A percentile compares a stretch with the other conserved stretches of the same genome.
phyloP scores from a whole-genome alignment of 2,113 vertebrate species.

The Prinia subflava region DNA sequence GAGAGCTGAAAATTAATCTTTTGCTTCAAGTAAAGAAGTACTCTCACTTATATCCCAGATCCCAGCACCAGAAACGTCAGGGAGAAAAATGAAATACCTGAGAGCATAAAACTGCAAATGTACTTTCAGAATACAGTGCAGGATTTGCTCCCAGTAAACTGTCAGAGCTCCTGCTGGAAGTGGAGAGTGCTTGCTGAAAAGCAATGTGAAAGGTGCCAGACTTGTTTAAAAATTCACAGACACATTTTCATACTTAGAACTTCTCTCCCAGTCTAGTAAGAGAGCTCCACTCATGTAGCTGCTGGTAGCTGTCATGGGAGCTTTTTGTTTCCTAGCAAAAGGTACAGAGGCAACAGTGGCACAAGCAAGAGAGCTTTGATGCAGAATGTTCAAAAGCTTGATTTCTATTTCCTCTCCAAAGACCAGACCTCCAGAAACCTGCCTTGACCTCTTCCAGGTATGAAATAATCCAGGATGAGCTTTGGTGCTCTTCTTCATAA shows the following conservation, averaged over 20 bases:
- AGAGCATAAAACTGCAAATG: background rate
- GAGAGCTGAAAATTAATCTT: background rate
- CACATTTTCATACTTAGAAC: background rate
- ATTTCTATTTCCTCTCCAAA: background rate
- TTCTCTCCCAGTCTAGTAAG: background rate
- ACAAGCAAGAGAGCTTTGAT: constrained; percentile 3
- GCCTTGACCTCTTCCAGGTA: background rate
- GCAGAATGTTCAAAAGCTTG: constrained; percentile 19
- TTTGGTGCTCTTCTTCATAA: background rate
- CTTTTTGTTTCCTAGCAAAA: constrained; percentile 13
- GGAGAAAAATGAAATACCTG: background rate
- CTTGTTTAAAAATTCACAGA: constrained; percentile 2
- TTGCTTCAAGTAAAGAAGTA: background rate
- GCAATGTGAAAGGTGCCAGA: background rate
- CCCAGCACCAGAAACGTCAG: background rate
- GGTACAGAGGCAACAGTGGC: background rate
- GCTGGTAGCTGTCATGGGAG: background rate
- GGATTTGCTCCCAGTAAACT: background rate
- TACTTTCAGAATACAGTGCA: background rate
- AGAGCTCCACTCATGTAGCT: background rate
- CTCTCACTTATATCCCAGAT: background rate
- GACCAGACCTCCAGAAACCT: background rate
- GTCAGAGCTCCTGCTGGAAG: background rate
- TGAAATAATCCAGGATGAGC: background rate
- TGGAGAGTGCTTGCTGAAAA: background rate